Percentiles rank a stretch among this genome's conserved stretches.
Evolutionary conservation across 2,888 invertebrate species (phyloP).

Genomic region (Pseudococcus viburni): DNA sequence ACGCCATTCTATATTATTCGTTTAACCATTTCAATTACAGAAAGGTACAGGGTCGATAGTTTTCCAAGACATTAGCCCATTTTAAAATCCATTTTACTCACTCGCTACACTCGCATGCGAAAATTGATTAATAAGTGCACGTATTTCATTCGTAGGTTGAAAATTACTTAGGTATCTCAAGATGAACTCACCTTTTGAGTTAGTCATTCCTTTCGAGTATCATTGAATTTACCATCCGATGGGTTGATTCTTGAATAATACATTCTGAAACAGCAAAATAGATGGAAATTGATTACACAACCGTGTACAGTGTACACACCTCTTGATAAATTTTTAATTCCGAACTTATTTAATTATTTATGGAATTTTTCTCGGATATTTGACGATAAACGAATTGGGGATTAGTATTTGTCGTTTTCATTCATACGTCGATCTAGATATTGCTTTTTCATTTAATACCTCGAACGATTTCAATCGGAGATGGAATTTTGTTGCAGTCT

Average conservation of each 20-base stretch:
- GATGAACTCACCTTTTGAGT: slow-evolving; percentile 59
- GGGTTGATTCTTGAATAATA: slow-evolving; percentile 39
- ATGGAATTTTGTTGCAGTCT: not conserved
- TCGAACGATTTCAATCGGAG: not conserved
- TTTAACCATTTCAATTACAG: slow-evolving; percentile 18
- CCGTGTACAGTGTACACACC: not conserved
- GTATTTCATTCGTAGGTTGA: not conserved
- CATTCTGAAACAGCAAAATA: slow-evolving; percentile 59
- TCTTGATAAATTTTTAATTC: slow-evolving; percentile 21
- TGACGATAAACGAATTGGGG: not conserved
- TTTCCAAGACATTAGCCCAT: slow-evolving; percentile 26
- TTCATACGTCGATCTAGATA: not conserved
- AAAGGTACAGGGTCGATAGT: slow-evolving; percentile 27
- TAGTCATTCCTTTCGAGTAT: slow-evolving; percentile 63
- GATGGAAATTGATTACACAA: slow-evolving; percentile 28
- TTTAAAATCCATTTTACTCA: not conserved
- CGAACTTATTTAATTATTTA: not conserved
- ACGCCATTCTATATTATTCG: slow-evolving; percentile 18
- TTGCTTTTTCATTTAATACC: not conserved
- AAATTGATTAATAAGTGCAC: not conserved
- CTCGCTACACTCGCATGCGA: not conserved
- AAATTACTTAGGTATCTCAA: slow-evolving; percentile 8
- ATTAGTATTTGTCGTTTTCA: not conserved
- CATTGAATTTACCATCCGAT: slow-evolving; percentile 49
- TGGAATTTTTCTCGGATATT: not conserved